A percentile compares a stretch with the other conserved stretches of the same genome.
phyloP scores from a whole-genome alignment of 2,797 vertebrate genomes.

The Dipus sagitta region DNA sequence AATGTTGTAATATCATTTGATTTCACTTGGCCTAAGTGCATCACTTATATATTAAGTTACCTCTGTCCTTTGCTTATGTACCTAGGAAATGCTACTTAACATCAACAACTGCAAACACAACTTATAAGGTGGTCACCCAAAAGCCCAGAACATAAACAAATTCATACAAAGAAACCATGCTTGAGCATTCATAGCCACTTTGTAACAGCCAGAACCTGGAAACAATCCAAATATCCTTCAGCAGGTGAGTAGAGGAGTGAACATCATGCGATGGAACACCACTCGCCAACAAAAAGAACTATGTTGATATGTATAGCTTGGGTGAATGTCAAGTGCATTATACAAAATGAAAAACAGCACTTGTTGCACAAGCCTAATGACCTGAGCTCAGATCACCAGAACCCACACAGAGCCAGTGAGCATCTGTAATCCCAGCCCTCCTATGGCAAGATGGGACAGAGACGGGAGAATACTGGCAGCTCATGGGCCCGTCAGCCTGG shows the following conservation, averaged over 20 bases:
- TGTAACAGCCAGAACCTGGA: background rate
- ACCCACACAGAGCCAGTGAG: too few relatives aligned
- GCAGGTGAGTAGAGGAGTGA: background rate
- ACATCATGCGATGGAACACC: background rate
- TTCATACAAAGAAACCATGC: background rate
- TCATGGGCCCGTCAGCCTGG: too few relatives aligned
- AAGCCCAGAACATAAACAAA: constrained; percentile 27
- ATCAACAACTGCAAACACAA: constrained; percentile 25
- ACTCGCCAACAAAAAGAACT: constrained; percentile 2
- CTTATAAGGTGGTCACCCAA: background rate
- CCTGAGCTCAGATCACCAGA: too few relatives aligned
- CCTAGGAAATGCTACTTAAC: background rate
- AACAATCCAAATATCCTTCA: background rate
- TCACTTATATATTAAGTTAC: background rate
- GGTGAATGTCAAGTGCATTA: background rate
- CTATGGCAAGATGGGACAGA: too few relatives aligned
- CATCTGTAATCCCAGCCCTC: too few relatives aligned
- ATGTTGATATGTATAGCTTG: background rate
- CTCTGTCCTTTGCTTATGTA: background rate
- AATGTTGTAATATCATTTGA: background rate
- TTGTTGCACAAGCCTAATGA: too few relatives aligned
- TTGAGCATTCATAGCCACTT: background rate
- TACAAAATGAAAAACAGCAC: background rate
- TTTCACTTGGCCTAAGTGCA: constrained; percentile 1
- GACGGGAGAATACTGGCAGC: too few relatives aligned